Evolutionary conservation across 2,113 vertebrate species (phyloP).

Genomic region (Sylvietta virens): DNA sequence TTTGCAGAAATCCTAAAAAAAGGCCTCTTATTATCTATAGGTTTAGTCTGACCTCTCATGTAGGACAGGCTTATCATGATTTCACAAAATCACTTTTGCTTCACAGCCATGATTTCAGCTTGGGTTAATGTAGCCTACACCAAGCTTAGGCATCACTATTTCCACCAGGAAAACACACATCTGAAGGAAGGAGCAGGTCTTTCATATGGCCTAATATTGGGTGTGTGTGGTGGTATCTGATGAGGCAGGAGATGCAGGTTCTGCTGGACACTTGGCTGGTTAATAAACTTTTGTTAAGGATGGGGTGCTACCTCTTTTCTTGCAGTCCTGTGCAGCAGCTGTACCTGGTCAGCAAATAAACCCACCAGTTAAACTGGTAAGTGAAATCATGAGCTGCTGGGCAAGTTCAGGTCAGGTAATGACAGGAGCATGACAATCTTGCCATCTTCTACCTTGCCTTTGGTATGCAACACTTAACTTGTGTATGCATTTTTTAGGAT

Average conservation of each 20-base stretch:
- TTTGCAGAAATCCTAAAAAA: neutral
- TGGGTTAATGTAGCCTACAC: neutral
- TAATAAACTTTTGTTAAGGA: neutral
- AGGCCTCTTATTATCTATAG: neutral
- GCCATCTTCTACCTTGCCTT: neutral
- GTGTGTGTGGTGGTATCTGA: neutral
- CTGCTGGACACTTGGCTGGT: neutral
- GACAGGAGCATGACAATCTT: neutral
- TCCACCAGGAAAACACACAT: neutral
- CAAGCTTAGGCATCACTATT: neutral
- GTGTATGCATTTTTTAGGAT: neutral
- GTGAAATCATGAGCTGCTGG: rapidly evolving
- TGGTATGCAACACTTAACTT: neutral
- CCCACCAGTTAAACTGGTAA: neutral
- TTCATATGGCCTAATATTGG: no score
- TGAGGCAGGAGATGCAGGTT: neutral
- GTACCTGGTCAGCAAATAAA: neutral
- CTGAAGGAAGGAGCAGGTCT: neutral
- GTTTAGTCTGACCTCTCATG: neutral
- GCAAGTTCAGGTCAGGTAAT: neutral
- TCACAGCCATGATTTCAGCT: neutral
- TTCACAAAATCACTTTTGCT: neutral
- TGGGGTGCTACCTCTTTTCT: neutral
- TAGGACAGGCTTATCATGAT: neutral
- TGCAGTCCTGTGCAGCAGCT: neutral